These are phyloP conservation scores for Lasius fuliginosus DNA, from an alignment of 2,888 invertebrate species.

Conservation along the genomic window DNA sequence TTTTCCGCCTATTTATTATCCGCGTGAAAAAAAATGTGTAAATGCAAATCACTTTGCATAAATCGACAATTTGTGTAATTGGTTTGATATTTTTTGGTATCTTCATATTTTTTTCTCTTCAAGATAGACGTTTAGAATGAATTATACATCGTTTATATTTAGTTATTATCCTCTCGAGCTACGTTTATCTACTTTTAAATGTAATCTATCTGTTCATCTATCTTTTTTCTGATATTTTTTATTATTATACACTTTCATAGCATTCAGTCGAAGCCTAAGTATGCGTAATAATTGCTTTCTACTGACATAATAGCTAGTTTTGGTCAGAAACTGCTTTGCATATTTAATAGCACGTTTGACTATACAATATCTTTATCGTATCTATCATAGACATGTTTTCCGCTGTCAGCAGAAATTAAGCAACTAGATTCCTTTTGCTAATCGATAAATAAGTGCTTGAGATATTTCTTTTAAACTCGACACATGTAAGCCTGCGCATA, in stretches of 20 bases:
- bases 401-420: constrained; percentile 26
- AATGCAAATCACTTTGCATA: constrained; percentile 14
- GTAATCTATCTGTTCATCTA: neutral
- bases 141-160: constrained; percentile 35
- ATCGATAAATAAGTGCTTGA: neutral
- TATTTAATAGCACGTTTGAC: constrained; percentile 29
- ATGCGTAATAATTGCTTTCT: constrained; percentile 27
- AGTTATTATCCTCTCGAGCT: neutral
- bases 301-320: constrained; percentile 29
- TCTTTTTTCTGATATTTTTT: neutral
- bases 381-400: constrained; percentile 11
- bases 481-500: neutral
- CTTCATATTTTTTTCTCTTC: neutral
- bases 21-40: neutral
- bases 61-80: neutral
- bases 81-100: neutral
- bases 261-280: constrained; percentile 3
- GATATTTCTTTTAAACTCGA: neutral
- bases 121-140: constrained; percentile 15
- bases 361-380: constrained; percentile 48
- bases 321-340: constrained; percentile 21
- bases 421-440: constrained; percentile 13
- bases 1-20: neutral
- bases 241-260: constrained; percentile 9
- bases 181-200: constrained; percentile 1